phyloP scores from a whole-genome alignment of 2,888 invertebrate species.

The Platycnemis pennipes region DNA sequence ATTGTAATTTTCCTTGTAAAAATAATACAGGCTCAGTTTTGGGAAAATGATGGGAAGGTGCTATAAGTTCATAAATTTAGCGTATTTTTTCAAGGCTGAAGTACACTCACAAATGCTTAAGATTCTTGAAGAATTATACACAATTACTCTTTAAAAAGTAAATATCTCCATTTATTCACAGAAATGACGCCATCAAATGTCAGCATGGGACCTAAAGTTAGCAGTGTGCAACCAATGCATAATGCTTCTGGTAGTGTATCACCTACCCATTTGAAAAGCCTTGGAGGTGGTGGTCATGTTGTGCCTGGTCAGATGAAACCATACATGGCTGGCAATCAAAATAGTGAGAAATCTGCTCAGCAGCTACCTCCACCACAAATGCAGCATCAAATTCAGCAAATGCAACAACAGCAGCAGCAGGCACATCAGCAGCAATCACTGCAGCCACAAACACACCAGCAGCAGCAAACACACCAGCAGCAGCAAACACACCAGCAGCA shows the following conservation, averaged over 20 bases:
- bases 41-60: no score
- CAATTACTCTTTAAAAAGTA: no score
- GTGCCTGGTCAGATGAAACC: slow-evolving; percentile 30
- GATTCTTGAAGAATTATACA: no score
- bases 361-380: slow-evolving; percentile 3
- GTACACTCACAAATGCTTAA: no score
- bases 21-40: no score
- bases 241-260: slow-evolving; percentile 45
- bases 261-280: slow-evolving; percentile 15
- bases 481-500: slow-evolving; percentile 65
- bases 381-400: not conserved
- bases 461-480: slow-evolving; percentile 57
- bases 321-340: slow-evolving; percentile 11
- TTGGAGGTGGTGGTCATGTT: slow-evolving; percentile 14
- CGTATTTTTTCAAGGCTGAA: no score
- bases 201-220: slow-evolving; percentile 50
- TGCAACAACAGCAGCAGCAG: slow-evolving; percentile 26
- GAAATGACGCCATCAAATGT: slow-evolving; percentile 23
- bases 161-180: not conserved
- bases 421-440: slow-evolving; percentile 54
- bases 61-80: no score
- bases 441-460: slow-evolving; percentile 53
- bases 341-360: slow-evolving; percentile 17
- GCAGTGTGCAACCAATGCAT: slow-evolving; percentile 50
- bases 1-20: no score